Percentiles rank a stretch among this genome's conserved stretches.
These are phyloP conservation scores for Iselma pallidipennis DNA, from an alignment of 2,888 invertebrate genomes.

Conservation along the genomic window DNA sequence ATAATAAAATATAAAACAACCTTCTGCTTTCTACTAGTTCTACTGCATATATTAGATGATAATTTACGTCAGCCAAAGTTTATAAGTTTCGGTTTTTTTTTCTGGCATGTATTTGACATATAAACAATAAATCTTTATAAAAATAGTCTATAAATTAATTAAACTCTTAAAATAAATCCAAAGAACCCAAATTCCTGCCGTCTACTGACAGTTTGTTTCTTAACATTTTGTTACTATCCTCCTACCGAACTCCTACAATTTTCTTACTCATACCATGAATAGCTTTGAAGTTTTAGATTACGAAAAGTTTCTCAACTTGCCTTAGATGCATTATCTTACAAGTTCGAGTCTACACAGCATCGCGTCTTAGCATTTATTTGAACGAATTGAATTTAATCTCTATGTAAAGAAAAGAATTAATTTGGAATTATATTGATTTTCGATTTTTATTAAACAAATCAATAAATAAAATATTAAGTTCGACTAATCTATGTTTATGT, in stretches of 20 bases:
- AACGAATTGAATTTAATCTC: background rate
- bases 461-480: background rate
- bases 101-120: no score
- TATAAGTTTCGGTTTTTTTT: no score
- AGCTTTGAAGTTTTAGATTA: background rate
- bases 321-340: background rate
- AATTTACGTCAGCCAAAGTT: no score
- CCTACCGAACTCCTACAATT: background rate
- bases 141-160: background rate
- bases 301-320: constrained; percentile 1
- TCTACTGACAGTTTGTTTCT: no score
- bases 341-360: background rate
- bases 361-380: background rate
- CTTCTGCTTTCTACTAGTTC: no score
- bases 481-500: no score
- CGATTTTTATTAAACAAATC: background rate
- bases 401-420: background rate
- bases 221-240: no score
- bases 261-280: background rate
- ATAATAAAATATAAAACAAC: no score
- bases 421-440: background rate
- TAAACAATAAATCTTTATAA: no score
- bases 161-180: no score
- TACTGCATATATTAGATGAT: no score
- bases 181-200: no score